Evolutionary conservation across 2,113 vertebrate genomes (phyloP), one percentile per base, ranked within the genome.

Genomic region (Amia ocellicauda): DNA sequence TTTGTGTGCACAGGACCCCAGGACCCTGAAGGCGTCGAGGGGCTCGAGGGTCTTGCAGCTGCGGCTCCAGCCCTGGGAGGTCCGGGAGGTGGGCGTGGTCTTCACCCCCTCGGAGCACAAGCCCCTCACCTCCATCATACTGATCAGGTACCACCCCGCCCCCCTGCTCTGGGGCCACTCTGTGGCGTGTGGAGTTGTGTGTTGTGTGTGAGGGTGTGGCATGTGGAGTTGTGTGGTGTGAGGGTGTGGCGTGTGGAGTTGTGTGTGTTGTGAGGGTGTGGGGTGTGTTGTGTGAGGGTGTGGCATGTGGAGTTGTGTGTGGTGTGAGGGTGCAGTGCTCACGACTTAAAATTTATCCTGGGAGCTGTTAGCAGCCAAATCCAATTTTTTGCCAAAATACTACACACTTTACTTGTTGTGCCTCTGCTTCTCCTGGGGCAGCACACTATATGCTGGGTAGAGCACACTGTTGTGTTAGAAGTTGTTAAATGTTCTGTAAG

Each of bases 41-140:
- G 0, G n/a, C 36, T 72, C 23, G 22, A 74, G 71, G 4, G 73
- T 80, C 43, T 77, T 95, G 58, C 86, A 79, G 31, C 77, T 99
- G 63, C 76, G 83, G 62, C 82, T 99, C 66, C 91, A 90, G 68
- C 94, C 97, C 10, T 83, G 92, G 84, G 97, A 98, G 79, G 78
- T 71, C 53, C 91, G 81, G 69, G 91, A 88, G 55, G 71, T 98
- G 7, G 87, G 91, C 10, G 91, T 99, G 5, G 81, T 89, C 55
- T 99, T 93, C 78, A 93, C 89, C 14, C 96, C 96, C 0, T 70
- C 87, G 16, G 93, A 96, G 76, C 92, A 95, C 66, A 95, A 87
- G 74, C 92, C 86, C 62, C 92, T 94, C 61, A 76, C 87, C 57
- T 97, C 95, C 3, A 76, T 98, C 75, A 92, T 98, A 71, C 78